A percentile compares a stretch with the other conserved stretches of the same genome.
Evolutionary conservation across 2,888 invertebrate genomes (phyloP).

Genomic region (Sphinx pinastri): DNA sequence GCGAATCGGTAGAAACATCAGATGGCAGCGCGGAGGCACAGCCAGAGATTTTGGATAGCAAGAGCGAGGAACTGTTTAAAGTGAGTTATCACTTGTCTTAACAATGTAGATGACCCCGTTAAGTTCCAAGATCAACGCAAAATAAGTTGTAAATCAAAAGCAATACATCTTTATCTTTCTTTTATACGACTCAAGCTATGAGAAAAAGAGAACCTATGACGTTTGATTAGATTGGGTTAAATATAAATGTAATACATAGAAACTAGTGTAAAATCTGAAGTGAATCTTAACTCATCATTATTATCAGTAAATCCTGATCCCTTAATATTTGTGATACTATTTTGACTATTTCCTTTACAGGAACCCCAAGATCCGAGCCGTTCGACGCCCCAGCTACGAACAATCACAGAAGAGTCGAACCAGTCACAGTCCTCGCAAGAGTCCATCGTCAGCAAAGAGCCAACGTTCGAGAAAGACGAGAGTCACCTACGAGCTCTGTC

Average conservation of each 20-base stretch:
- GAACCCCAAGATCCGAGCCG: conserved; percentile 37
- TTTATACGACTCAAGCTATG: no score
- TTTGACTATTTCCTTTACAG: conserved; percentile 26
- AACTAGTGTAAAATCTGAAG: no score
- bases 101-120: neutral
- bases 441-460: conserved; percentile 55
- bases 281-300: no score
- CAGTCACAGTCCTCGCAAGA: conserved; percentile 69
- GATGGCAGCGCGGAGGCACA: conserved; percentile 5
- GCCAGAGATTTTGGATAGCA: neutral
- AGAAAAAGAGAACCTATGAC: no score
- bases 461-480: conserved; percentile 66
- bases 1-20: neutral
- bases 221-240: no score
- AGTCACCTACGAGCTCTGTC: conserved; percentile 71
- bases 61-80: conserved; percentile 1
- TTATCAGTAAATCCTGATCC: no score
- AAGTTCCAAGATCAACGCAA: no score
- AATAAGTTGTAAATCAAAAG: no score
- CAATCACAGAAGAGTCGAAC: conserved; percentile 51
- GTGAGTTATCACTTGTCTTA: neutral
- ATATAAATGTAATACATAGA: no score
- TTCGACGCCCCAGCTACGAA: conserved; percentile 33
- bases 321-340: neutral
- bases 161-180: no score